Evolutionary conservation across 2,888 invertebrate species (phyloP).

Genomic region (Zelleria hepariella): DNA sequence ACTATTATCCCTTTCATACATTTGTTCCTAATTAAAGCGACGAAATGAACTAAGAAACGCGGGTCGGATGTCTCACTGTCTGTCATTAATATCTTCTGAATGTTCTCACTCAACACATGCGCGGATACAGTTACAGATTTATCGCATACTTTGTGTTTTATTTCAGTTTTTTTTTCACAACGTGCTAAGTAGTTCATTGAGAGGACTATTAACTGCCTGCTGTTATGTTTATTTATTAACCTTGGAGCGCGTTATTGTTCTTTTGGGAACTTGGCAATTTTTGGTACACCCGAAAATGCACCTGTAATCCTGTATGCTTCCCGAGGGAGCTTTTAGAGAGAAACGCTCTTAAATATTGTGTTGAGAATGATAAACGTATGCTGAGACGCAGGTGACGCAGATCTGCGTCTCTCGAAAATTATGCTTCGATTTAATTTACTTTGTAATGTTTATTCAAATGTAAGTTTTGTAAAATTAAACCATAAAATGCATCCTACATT

Average conservation of each 20-base stretch:
- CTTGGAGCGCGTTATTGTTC: no score
- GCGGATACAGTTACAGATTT: constrained; percentile 46
- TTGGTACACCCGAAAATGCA: not conserved
- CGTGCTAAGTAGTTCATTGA: not conserved
- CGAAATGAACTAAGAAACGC: constrained; percentile 45
- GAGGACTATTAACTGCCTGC: not conserved
- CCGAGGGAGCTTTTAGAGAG: not conserved
- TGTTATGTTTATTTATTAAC: no score
- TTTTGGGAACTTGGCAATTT: not conserved
- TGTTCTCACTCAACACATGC: constrained; percentile 47
- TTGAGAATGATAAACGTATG: no score
- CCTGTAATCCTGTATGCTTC: not conserved
- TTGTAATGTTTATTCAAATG: no score
- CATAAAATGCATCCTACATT: no score
- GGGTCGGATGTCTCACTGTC: constrained; percentile 44
- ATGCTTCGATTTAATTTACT: no score
- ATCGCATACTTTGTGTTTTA: constrained; percentile 35
- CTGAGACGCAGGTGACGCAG: no score
- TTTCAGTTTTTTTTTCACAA: constrained; percentile 6
- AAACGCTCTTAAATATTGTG: not conserved
- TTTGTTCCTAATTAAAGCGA: constrained; percentile 61
- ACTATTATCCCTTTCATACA: constrained; percentile 28
- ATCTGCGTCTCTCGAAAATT: no score
- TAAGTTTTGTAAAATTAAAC: no score
- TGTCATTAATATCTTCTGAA: constrained; percentile 52